Base-by-base conservation (phyloP, 2,797 vertebrate species). In the Xenops minutus region DNA sequence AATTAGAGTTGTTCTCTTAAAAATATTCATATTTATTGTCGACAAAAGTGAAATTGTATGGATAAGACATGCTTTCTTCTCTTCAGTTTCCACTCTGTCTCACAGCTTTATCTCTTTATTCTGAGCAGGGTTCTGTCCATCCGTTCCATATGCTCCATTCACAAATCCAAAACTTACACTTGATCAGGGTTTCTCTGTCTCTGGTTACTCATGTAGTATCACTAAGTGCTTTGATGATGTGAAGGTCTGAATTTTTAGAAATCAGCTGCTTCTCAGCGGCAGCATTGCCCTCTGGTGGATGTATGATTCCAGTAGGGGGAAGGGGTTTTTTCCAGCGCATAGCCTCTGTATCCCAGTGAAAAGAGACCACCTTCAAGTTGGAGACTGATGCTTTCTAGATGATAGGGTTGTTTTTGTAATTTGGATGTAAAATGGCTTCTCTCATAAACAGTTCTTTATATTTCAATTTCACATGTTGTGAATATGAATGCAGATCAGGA, bases 271-370 rank as follows among this genome's bases (percentile, higher is more conserved):
- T 77, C 62, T 58, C 36, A 76, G 79, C 2, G 0, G 44, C 82
- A 92, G 77, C 71, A 72, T 84, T 90, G 79, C 92, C 66, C 92
- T 72, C 92, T 67, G 62, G 32, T 93, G 88, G 73, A 63, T 32
- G 32, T 12, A 7, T 10, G 29, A 32, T 23, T 80, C 23, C 48
- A 19, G 34, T 10, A 29, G 52, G 62, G 49, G 20, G 49, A 61
- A 56, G 69, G 10, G 15, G 15, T 14, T 10, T 16, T 85, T 62
- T 52, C 23, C 63, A 32, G 32, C 0, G 0, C 3, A 3, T 13
- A 20, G 6, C 18, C 10, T 54, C 26, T n/a, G 62, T 2, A 1
- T 30, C 23, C 52, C 41, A 46, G 34, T 54, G 32, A 43, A 62
- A 62, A 61, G 27, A 37, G 37, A 74, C 32, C 43, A 59, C 10